Conservation (phyloP, 2,888 invertebrate genomes). For the Eurytoma californica region DNA sequence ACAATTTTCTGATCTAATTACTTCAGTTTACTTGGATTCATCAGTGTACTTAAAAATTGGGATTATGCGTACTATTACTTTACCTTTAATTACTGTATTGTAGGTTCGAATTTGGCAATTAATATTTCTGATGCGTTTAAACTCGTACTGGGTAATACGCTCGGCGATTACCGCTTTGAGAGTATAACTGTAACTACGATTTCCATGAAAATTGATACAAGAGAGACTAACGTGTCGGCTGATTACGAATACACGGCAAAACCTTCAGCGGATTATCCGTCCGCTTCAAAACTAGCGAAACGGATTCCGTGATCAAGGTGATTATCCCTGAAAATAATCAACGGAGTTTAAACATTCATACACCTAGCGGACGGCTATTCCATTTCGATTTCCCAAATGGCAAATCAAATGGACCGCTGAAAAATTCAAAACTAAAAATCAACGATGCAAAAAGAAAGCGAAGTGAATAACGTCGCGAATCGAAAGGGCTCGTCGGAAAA, state of each 20-base stretch:
- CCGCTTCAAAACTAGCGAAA: neutral
- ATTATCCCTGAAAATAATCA: neutral
- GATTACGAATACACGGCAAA: neutral
- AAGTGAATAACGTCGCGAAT: neutral
- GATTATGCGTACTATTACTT: too few relatives aligned
- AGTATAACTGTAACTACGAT: neutral
- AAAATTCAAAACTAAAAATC: neutral
- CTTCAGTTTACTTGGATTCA: too few relatives aligned
- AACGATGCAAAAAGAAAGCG: neutral
- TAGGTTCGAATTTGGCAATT: too few relatives aligned
- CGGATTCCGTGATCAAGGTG: neutral
- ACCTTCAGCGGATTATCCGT: too few relatives aligned
- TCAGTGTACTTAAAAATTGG: too few relatives aligned
- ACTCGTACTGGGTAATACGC: too few relatives aligned
- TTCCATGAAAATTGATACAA: slow-evolving; percentile 17
- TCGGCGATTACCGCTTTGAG: too few relatives aligned
- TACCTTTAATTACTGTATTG: too few relatives aligned
- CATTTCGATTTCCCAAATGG: neutral
- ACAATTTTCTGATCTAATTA: too few relatives aligned
- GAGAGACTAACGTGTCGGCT: neutral
- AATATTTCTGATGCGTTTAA: too few relatives aligned
- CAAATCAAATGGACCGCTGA: neutral
- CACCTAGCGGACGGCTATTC: neutral
- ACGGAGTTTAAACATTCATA: neutral
- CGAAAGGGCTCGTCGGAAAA: too few relatives aligned